A percentile compares a stretch with the other conserved stretches of the same genome.
phyloP scores from a whole-genome alignment of 2,888 invertebrate species.

The Synanthedon vespiformis region DNA sequence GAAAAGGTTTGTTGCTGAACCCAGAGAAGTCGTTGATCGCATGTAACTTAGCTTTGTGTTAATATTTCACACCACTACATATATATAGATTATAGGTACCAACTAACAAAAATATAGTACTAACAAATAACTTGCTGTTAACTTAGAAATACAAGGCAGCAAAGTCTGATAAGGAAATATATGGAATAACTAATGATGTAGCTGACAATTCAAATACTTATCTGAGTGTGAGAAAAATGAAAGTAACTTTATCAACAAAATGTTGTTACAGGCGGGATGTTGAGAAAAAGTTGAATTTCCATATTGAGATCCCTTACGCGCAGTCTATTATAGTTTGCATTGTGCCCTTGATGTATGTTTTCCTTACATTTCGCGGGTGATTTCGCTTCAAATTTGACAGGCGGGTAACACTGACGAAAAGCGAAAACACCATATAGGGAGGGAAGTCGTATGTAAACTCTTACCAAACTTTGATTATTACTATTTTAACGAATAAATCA shows the following conservation, averaged over 20 bases:
- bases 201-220: too few species aligned
- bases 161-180: neutral
- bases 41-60: too few species aligned
- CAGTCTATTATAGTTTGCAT: slow-evolving; percentile 48
- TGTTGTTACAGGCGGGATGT: slow-evolving; percentile 54
- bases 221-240: neutral
- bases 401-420: slow-evolving; percentile 7
- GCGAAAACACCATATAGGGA: neutral
- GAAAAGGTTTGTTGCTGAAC: too few species aligned
- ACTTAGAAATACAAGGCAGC: too few species aligned
- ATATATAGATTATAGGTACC: too few species aligned
- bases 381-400: slow-evolving; percentile 44
- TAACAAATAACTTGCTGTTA: too few species aligned
- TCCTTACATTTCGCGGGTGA: slow-evolving; percentile 42
- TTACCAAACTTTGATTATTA: too few species aligned
- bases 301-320: slow-evolving; percentile 39
- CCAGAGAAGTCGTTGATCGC: too few species aligned
- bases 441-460: neutral
- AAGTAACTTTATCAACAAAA: slow-evolving; percentile 7
- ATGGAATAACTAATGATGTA: too few species aligned
- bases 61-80: too few species aligned
- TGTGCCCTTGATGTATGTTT: slow-evolving; percentile 62
- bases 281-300: slow-evolving; percentile 49
- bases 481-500: too few species aligned
- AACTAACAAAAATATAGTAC: too few species aligned